Percentiles rank a stretch among this genome's conserved stretches.
Conservation (phyloP, 1,140 invertebrate genomes). For the Scaptomyza pallida region DNA sequence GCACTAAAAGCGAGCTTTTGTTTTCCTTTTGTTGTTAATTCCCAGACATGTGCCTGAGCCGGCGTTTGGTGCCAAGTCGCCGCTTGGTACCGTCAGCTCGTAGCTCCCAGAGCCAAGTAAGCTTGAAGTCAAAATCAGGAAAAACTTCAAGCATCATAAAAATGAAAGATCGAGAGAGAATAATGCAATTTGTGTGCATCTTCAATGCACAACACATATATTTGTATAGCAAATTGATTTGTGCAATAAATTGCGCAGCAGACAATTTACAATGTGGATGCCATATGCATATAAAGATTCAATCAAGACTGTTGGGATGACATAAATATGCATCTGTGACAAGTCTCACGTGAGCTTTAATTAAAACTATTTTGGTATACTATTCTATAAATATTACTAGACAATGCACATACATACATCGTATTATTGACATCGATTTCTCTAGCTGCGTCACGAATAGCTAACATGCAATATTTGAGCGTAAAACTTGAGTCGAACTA, state of each 20-base stretch:
- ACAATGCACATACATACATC: not conserved
- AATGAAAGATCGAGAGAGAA: constrained; percentile 10
- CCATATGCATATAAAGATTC: constrained; percentile 17
- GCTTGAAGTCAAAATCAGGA: not conserved
- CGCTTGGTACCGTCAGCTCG: constrained; percentile 59
- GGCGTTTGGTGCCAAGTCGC: constrained; percentile 60
- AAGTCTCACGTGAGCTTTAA: constrained; percentile 5
- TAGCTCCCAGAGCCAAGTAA: not conserved
- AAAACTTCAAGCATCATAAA: constrained; percentile 28
- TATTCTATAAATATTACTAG: constrained; percentile 16
- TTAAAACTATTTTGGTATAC: constrained; percentile 2
- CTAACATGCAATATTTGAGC: not conserved
- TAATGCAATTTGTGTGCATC: constrained; percentile 18
- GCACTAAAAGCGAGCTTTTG: constrained; percentile 62
- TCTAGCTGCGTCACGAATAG: not conserved
- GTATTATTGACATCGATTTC: not conserved
- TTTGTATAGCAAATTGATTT: constrained; percentile 14
- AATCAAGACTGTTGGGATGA: too few species aligned
- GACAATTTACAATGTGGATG: constrained; percentile 9
- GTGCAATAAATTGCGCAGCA: constrained; percentile 22
- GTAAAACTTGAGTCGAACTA: not conserved
- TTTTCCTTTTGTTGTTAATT: constrained; percentile 60
- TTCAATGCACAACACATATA: not conserved
- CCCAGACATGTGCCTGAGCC: constrained; percentile 60
- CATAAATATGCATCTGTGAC: constrained; percentile 11